Evolutionary conservation across 1,140 invertebrate species (phyloP).

Genomic region (Brevipalpus yothersi): DNA sequence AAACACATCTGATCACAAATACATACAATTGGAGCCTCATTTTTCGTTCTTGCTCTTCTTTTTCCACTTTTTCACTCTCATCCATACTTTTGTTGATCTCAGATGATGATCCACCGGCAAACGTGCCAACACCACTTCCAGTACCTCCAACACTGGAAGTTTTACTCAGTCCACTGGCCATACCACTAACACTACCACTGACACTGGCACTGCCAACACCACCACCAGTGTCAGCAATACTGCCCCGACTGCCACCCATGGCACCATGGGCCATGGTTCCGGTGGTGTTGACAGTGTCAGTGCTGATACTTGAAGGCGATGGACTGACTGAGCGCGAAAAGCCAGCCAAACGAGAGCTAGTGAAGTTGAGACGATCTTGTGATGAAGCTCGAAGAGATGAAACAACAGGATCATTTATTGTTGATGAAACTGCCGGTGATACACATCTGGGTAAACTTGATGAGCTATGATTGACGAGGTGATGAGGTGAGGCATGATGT

Average conservation of each 20-base stretch:
- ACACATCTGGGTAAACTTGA: background rate
- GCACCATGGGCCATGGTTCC: background rate
- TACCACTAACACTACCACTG: background rate
- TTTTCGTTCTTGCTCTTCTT: constrained; percentile 45
- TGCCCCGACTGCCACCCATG: background rate
- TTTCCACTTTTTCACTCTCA: constrained; percentile 11
- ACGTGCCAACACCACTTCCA: background rate
- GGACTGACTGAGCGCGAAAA: background rate
- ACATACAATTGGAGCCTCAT: constrained; percentile 85
- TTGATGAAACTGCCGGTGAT: background rate
- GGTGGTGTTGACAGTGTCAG: background rate
- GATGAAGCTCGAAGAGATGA: background rate
- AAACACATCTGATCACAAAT: constrained; percentile 88
- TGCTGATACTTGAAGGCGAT: background rate
- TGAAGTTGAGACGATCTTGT: background rate
- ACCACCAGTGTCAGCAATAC: background rate
- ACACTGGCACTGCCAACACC: background rate
- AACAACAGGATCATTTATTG: background rate
- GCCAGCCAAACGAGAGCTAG: background rate
- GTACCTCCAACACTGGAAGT: background rate
- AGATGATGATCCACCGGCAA: constrained; percentile 1
- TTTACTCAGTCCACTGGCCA: background rate
- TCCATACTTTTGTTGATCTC: background rate
- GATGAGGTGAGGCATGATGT: background rate
- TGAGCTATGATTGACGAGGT: background rate